Conservation (phyloP, 2,888 invertebrate genomes). For the Dryadula phaetusa region DNA sequence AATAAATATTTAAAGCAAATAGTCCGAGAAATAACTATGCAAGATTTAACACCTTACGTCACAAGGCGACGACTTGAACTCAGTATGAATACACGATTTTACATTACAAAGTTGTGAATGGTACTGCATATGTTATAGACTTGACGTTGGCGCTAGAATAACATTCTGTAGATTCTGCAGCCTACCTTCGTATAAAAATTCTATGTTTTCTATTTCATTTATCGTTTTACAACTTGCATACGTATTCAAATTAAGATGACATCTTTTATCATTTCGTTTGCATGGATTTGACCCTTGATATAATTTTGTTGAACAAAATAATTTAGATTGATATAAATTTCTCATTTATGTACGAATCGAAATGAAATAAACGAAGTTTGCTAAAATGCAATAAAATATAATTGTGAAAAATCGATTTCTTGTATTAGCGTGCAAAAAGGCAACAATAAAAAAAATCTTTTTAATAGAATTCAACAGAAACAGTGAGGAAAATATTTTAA, state of each 20-base stretch:
- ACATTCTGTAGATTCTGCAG: neutral
- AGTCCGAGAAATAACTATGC: neutral
- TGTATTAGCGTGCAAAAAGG: too few relatives aligned
- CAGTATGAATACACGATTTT: slow-evolving; percentile 13
- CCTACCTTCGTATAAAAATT: neutral
- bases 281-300: too few relatives aligned
- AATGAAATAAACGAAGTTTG: too few relatives aligned
- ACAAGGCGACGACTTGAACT: slow-evolving; percentile 7
- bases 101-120: slow-evolving; percentile 7
- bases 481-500: too few relatives aligned
- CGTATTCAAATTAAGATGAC: too few relatives aligned
- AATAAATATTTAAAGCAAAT: neutral
- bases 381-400: too few relatives aligned
- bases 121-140: neutral
- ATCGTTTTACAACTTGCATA: neutral
- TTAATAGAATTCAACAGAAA: too few relatives aligned
- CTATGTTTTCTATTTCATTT: neutral
- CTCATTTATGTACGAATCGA: too few relatives aligned
- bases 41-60: neutral
- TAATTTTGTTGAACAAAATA: too few relatives aligned
- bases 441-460: too few relatives aligned
- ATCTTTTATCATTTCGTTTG: neutral
- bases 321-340: too few relatives aligned
- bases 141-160: neutral
- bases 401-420: too few relatives aligned